Conservation (phyloP, 2,797 vertebrate species). For the Natrix natrix region DNA sequence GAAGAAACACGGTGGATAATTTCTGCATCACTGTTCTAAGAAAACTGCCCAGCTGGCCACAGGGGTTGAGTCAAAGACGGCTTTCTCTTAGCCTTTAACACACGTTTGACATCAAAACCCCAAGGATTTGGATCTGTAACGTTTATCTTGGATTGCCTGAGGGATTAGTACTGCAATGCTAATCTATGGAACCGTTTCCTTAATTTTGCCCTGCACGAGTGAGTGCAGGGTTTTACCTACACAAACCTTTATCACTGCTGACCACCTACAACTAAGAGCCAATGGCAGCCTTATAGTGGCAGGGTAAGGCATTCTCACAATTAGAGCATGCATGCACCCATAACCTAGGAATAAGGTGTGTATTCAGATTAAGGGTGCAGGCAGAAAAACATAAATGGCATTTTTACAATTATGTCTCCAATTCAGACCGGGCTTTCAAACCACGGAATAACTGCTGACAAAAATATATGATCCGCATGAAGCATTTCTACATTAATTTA, state of each 20-base stretch:
- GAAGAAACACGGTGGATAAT: background rate
- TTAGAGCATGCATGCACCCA: background rate
- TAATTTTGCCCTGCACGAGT: background rate
- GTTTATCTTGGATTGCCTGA: background rate
- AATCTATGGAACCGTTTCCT: background rate
- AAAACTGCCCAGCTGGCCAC: background rate
- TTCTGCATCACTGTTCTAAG: background rate
- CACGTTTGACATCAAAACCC: background rate
- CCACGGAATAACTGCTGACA: background rate
- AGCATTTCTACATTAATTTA: background rate
- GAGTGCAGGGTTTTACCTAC: background rate
- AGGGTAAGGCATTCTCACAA: background rate
- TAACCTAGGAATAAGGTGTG: background rate
- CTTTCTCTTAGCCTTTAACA: background rate
- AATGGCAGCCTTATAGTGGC: background rate
- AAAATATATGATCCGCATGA: background rate
- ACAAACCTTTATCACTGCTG: slow-evolving; percentile 2
- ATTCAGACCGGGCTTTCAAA: slow-evolving; percentile 16
- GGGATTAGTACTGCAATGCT: background rate
- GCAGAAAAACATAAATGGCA: slow-evolving; percentile 10
- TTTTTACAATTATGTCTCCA: background rate
- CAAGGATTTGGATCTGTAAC: background rate
- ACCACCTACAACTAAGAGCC: background rate
- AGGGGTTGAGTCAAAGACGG: background rate
- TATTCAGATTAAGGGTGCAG: background rate